Percentiles rank a stretch among this genome's conserved stretches.
phyloP scores from a whole-genome alignment of 2,888 invertebrate genomes.

The Apocheima hispidaria region DNA sequence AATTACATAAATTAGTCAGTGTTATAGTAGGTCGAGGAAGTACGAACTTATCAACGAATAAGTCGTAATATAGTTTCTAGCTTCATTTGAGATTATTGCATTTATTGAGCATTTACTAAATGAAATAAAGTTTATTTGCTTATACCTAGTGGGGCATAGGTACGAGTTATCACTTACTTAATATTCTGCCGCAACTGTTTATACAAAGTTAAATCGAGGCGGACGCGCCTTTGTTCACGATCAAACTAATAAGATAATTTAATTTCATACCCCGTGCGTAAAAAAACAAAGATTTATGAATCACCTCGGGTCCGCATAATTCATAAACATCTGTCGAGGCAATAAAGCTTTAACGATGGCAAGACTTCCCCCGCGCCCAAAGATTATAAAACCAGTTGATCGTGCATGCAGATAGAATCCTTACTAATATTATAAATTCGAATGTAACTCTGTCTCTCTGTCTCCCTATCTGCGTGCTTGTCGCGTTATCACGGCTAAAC shows the following conservation, averaged over 20 bases:
- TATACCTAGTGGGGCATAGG: neutral
- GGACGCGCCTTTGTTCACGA: conserved; percentile 38
- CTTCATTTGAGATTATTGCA: no score
- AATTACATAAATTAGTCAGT: neutral
- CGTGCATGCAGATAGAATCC: no score
- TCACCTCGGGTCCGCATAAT: conserved; percentile 64
- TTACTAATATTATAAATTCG: no score
- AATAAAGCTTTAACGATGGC: conserved; percentile 72
- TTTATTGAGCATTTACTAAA: no score
- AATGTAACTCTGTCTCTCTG: no score
- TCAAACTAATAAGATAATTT: conserved; percentile 50
- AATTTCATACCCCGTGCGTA: conserved; percentile 51
- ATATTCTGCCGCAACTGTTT: conserved; percentile 1
- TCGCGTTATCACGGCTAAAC: no score
- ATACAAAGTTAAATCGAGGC: neutral
- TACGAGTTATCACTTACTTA: neutral
- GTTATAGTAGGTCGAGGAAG: neutral
- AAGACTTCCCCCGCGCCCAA: conserved; percentile 53
- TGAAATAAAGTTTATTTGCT: no score
- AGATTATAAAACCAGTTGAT: no score
- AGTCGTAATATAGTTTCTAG: no score
- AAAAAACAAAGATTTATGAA: conserved; percentile 61
- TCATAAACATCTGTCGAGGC: conserved; percentile 71
- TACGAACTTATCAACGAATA: no score
- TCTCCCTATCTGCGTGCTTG: no score